phyloP scores from a whole-genome alignment of 2,797 vertebrate genomes.

The Lepilemur ruficaudatus region DNA sequence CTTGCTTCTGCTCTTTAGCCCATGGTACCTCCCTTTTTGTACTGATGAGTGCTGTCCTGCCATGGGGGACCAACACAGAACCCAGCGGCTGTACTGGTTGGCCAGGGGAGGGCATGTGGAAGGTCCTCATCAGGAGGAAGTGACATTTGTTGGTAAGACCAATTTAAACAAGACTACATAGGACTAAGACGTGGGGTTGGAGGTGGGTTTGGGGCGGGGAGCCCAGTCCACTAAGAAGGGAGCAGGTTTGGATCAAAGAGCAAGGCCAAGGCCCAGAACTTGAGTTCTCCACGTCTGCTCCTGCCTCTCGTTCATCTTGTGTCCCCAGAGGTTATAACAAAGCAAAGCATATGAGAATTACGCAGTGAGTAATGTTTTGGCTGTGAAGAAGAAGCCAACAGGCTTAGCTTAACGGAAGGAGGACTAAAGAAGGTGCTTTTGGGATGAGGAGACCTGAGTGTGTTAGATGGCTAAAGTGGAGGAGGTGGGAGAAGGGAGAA shows the following conservation, averaged over 20 bases:
- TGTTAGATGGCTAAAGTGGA: not conserved
- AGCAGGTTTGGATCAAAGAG: not conserved
- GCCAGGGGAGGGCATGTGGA: not conserved
- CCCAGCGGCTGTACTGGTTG: not conserved
- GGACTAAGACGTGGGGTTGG: not conserved
- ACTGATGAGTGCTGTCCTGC: not conserved
- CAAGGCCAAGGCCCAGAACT: not conserved
- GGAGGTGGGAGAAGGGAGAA: not conserved
- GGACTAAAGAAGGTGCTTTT: not conserved
- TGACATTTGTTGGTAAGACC: not conserved
- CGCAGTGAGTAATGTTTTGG: constrained; percentile 22
- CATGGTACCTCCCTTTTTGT: not conserved
- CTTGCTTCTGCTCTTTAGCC: not conserved
- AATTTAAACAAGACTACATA: not conserved
- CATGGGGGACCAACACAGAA: not conserved
- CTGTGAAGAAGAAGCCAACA: constrained; percentile 4
- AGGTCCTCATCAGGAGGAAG: not conserved
- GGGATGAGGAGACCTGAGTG: not conserved
- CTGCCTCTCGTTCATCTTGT: not conserved
- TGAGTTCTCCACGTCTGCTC: not conserved
- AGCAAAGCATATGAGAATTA: not conserved
- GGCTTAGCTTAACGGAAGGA: not conserved
- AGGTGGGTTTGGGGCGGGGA: not conserved
- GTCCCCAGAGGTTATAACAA: constrained; percentile 46
- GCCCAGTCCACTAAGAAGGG: not conserved